Conservation (phyloP, 2,888 invertebrate species). For the Hedychridium roseum region DNA sequence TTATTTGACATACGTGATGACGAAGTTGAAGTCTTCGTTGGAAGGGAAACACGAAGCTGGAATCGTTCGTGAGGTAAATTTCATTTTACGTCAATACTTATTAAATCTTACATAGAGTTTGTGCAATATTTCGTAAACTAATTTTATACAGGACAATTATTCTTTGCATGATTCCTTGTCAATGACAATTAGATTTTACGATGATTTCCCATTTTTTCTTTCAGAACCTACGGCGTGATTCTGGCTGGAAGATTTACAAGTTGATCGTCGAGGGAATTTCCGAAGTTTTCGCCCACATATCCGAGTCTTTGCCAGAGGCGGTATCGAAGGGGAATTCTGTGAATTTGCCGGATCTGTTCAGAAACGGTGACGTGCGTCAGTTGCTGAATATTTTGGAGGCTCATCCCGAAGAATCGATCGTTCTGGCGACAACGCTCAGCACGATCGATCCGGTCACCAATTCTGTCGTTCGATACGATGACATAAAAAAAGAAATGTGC, state of each 20-base stretch:
- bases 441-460: constrained; percentile 25
- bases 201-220: constrained; percentile 4
- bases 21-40: constrained; percentile 52
- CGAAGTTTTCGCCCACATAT: constrained; percentile 40
- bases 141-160: neutral
- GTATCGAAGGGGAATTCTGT: constrained; percentile 27
- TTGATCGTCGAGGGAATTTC: constrained; percentile 45
- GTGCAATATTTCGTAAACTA: neutral
- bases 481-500: constrained; percentile 43
- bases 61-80: constrained; percentile 11
- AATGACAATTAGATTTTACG: neutral
- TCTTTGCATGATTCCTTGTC: neutral
- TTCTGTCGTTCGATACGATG: constrained; percentile 19
- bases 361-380: constrained; percentile 44
- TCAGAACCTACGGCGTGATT: constrained; percentile 10
- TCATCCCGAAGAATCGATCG: constrained; percentile 48
- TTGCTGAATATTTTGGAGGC: constrained; percentile 47
- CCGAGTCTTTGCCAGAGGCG: constrained; percentile 31
- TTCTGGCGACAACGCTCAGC: constrained; percentile 38
- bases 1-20: constrained; percentile 59
- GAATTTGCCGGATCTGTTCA: constrained; percentile 46
- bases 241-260: constrained; percentile 30
- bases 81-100: neutral
- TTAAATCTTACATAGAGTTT: neutral
- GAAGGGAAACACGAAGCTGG: constrained; percentile 21